These are phyloP conservation scores for Merluccius polli DNA, from an alignment of 2,797 vertebrate genomes.

Conservation along the genomic window DNA sequence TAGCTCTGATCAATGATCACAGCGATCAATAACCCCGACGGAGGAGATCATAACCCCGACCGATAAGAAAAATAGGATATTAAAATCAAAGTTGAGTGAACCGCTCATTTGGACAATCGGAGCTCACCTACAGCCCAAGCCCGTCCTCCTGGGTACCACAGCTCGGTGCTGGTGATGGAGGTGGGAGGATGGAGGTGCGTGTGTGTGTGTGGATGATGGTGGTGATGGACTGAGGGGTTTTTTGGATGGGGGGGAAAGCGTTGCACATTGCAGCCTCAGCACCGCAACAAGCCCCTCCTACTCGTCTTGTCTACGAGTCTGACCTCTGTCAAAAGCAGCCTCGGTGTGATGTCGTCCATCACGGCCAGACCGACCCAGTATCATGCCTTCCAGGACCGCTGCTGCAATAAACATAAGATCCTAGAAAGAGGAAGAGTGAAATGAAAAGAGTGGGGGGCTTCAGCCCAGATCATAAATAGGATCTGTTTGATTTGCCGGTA, in stretches of 20 bases:
- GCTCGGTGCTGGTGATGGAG: not conserved
- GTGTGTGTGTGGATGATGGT: too few relatives aligned
- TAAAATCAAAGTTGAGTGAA: too few relatives aligned
- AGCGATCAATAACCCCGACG: not conserved
- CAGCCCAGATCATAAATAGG: constrained; percentile 9
- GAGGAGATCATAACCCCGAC: too few relatives aligned
- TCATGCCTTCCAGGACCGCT: not conserved
- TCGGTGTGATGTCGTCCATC: not conserved
- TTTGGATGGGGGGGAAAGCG: constrained; percentile 40
- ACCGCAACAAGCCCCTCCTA: constrained; percentile 62
- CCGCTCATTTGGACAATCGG: too few relatives aligned
- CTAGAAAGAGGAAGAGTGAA: not conserved
- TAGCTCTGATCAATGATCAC: constrained; percentile 22
- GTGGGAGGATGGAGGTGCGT: not conserved
- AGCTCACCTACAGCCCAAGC: constrained; percentile 54
- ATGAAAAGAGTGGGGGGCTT: constrained; percentile 16
- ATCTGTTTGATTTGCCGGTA: not conserved
- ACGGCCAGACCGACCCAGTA: not conserved
- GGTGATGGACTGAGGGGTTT: constrained; percentile 20
- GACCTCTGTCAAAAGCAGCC: constrained; percentile 29
- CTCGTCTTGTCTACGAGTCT: constrained; percentile 36
- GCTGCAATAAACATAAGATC: not conserved
- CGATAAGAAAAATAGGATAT: too few relatives aligned
- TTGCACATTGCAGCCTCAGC: constrained; percentile 47
- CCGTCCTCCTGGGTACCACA: not conserved